A percentile compares a stretch with the other conserved stretches of the same genome.
Conservation (phyloP, 1,140 invertebrate genomes). For the Tigriopus japonicus region DNA sequence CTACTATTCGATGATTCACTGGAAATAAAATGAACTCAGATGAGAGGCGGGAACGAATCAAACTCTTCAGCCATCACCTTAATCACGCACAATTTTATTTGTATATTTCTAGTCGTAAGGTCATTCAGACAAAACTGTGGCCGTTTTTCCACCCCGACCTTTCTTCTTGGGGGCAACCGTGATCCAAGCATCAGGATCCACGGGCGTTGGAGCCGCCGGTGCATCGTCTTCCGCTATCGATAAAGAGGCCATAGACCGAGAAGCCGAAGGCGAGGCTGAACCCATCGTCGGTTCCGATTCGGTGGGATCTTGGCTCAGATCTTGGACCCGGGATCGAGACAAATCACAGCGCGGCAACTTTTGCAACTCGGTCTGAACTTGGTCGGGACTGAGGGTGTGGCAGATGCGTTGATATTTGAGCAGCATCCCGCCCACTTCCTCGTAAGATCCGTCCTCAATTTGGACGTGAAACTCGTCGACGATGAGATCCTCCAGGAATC, state of each 20-base stretch:
- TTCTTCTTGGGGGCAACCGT: not conserved
- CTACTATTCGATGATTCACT: too few species aligned
- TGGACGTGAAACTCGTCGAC: slow-evolving; percentile 4
- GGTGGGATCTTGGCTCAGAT: not conserved
- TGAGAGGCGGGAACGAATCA: too few species aligned
- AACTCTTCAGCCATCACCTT: too few species aligned
- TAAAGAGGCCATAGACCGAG: not conserved
- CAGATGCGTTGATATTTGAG: not conserved
- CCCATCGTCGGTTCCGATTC: too few species aligned
- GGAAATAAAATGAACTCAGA: too few species aligned
- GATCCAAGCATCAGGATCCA: not conserved
- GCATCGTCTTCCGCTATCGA: too few species aligned
- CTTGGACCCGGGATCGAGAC: not conserved
- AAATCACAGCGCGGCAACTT: slow-evolving; percentile 9
- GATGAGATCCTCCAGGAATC: slow-evolving; percentile 5
- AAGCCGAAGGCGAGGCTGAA: too few species aligned
- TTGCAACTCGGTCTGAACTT: not conserved
- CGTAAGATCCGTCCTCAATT: slow-evolving; percentile 9
- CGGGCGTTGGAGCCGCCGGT: not conserved
- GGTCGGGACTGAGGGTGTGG: not conserved
- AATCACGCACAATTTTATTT: too few species aligned
- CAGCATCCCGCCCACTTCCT: not conserved
- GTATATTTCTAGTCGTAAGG: too few species aligned
- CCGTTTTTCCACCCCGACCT: too few species aligned
- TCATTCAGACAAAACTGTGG: too few species aligned